Base-by-base conservation (phyloP, 2,888 invertebrate species). In the Odontocerum albicorne region DNA sequence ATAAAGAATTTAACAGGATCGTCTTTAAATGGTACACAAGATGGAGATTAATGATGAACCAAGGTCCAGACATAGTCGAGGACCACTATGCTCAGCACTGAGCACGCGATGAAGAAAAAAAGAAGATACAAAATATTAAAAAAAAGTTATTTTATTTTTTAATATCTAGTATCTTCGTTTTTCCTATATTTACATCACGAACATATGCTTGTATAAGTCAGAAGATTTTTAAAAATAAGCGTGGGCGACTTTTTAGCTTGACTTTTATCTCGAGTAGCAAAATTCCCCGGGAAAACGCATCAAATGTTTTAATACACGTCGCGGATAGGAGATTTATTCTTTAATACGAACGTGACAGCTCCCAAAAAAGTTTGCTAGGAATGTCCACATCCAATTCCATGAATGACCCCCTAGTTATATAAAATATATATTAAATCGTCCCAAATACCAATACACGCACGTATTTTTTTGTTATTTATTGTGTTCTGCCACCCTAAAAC, bases 311-410 rank as follows among this genome's bases (percentile, higher is more conserved):
- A 15, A 19, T 46, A 33, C 49, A 53, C 55, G 53, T 52, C 56
- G 39, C 36, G 52, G 32, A 32, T 31, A 42, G 42, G 54, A 61
- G 61, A 61, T 58, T 61, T 61, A 61, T 61, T 49, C 58, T 42
- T 58, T 56, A 61, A 61, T 61, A 59, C 61, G 56, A 55, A 56
- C 58, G 53, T 58, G 61, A 56, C 60, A 55, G 55, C 54, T 56
- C 33, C 56, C 56, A 53, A 58, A 61, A 61, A 61, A 47, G 52
- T 52, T 60, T 58, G 53, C 53, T 39, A 27, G 50, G 50, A 61
- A 56, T 54, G 61, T 61, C 57, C 61, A 61, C 61, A 58, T 54
- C 61, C 61, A 54, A 61, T 61, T 61, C 56, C 56, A 61, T 61
- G 61, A 61, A 58, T 61, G 61, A 61, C 61, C 58, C 60, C 52